Evolutionary conservation across 2,888 invertebrate species (phyloP).

Genomic region (Acronicta psi): DNA sequence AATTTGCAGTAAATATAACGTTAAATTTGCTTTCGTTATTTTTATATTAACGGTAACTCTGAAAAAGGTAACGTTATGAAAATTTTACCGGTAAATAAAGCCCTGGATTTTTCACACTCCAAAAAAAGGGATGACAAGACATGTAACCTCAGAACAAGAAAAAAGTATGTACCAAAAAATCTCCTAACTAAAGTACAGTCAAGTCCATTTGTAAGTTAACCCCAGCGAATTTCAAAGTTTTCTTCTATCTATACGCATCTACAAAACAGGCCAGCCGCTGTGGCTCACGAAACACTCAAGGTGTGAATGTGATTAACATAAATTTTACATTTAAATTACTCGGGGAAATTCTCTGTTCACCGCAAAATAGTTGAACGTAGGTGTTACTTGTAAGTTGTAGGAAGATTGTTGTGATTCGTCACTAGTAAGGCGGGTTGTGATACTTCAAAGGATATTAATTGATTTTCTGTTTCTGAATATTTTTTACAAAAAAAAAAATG

Average conservation of each 20-base stretch:
- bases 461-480: neutral
- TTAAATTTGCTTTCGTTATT: no score
- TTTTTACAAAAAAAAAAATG: no score
- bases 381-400: conserved; percentile 29
- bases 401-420: conserved; percentile 23
- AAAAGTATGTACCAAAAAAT: no score
- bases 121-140: no score
- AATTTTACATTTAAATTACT: conserved; percentile 79
- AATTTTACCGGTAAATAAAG: no score
- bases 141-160: no score
- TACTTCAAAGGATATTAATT: neutral
- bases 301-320: conserved; percentile 78
- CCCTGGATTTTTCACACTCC: no score
- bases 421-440: neutral
- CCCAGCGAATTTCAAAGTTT: conserved; percentile 21
- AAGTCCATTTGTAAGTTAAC: conserved; percentile 14
- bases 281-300: conserved; percentile 66
- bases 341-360: conserved; percentile 44
- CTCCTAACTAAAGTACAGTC: neutral
- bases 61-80: no score
- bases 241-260: neutral
- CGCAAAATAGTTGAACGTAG: conserved; percentile 41
- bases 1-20: no score
- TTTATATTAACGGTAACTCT: no score
- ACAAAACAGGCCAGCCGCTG: conserved; percentile 37